These are phyloP conservation scores for Mamestra configurata DNA, from an alignment of 1,140 invertebrate species.

Conservation along the genomic window DNA sequence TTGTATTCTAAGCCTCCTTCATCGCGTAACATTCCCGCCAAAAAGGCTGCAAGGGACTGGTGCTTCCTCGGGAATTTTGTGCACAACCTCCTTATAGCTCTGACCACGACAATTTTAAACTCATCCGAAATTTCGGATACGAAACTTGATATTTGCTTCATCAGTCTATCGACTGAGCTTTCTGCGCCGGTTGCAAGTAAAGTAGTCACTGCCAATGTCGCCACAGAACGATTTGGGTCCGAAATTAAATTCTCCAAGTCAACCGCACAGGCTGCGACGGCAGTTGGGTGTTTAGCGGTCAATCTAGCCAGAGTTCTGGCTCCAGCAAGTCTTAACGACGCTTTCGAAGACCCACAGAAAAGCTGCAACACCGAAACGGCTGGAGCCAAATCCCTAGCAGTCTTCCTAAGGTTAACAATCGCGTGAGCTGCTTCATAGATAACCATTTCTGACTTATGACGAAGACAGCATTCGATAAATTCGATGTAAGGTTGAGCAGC, in stretches of 20 bases:
- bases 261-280: conserved; percentile 98
- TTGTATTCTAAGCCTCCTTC: conserved; percentile 99
- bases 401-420: conserved; percentile 96
- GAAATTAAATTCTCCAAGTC: conserved; percentile 99
- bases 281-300: conserved; percentile 95
- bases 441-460: conserved; percentile 99
- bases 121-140: conserved; percentile 99
- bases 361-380: conserved; percentile 98
- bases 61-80: conserved; percentile 99
- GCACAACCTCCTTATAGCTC: conserved; percentile 96
- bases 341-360: conserved; percentile 98
- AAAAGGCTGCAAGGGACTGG: conserved; percentile 97
- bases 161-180: conserved; percentile 98
- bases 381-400: conserved; percentile 95
- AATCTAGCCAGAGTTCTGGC: conserved; percentile 98
- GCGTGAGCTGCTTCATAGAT: conserved; percentile 99
- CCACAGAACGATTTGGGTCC: conserved; percentile 99
- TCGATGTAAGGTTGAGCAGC: conserved; percentile 91
- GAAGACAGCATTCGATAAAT: conserved; percentile 97
- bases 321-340: conserved; percentile 97
- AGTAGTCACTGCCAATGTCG: conserved; percentile 99
- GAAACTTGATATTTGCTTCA: conserved; percentile 99
- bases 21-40: conserved; percentile 98
- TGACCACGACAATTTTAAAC: conserved; percentile 99
- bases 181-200: conserved; percentile 99